These are phyloP conservation scores for Chelmon rostratus DNA, from an alignment of 2,797 vertebrate genomes.

Conservation along the genomic window DNA sequence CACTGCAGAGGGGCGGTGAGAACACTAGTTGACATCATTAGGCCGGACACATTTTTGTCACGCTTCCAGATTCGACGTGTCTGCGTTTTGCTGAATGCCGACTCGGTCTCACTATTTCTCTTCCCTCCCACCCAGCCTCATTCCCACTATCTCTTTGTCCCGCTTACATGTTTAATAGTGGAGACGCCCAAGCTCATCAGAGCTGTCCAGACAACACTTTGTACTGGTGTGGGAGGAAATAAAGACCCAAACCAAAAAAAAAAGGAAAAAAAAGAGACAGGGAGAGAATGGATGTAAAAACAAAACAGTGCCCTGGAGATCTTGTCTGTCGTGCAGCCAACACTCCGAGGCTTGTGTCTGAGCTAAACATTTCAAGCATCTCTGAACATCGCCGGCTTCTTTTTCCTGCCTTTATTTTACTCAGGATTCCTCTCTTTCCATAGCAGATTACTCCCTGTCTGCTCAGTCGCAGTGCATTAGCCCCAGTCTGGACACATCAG, in stretches of 20 bases:
- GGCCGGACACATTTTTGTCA: constrained; percentile 86
- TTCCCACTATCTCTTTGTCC: constrained; percentile 68
- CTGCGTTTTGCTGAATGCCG: constrained; percentile 81
- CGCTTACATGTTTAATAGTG: constrained; percentile 71
- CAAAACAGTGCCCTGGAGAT: constrained; percentile 54
- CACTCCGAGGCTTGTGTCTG: constrained; percentile 13
- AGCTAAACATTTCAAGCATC: constrained; percentile 34
- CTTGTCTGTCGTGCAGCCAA: constrained; percentile 17
- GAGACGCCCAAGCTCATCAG: constrained; percentile 70
- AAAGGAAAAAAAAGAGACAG: neutral
- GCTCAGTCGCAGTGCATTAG: constrained; percentile 59
- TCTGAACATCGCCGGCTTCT: constrained; percentile 13
- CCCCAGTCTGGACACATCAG: constrained; percentile 43
- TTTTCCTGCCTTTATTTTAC: constrained; percentile 29
- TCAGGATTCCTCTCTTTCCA: constrained; percentile 32
- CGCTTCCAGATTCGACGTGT: constrained; percentile 84
- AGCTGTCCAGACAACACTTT: constrained; percentile 71
- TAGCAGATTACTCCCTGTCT: constrained; percentile 58
- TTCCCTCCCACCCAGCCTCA: constrained; percentile 45
- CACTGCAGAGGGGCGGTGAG: constrained; percentile 68
- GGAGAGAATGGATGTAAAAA: constrained; percentile 46
- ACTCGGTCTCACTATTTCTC: constrained; percentile 67
- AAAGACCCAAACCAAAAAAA: constrained; percentile 33
- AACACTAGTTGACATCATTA: constrained; percentile 85
- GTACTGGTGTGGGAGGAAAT: constrained; percentile 55